Conservation (phyloP, 1,140 invertebrate species). For the Thaumetopoea pityocampa region DNA sequence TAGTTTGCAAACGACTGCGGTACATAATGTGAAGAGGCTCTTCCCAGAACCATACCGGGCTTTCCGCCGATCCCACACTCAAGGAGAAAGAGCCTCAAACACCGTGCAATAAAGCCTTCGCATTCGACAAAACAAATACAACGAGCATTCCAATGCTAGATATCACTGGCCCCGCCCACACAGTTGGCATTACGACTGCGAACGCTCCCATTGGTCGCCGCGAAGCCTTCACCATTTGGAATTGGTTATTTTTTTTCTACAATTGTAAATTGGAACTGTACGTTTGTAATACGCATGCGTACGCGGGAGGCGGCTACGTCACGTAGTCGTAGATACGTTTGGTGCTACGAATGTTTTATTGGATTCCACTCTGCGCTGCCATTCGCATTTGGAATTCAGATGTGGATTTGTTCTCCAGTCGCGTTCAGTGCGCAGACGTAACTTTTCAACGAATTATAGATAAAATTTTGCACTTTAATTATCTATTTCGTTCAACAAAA, state of each 20-base stretch:
- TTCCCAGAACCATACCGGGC: constrained; percentile 55
- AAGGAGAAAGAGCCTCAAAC: constrained; percentile 70
- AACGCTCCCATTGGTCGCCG: constrained; percentile 68
- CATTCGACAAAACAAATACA: constrained; percentile 72
- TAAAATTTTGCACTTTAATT: too few relatives aligned
- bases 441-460: constrained; percentile 7
- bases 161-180: constrained; percentile 72
- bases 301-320: constrained; percentile 54
- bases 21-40: constrained; percentile 64
- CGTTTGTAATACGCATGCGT: constrained; percentile 66
- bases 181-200: constrained; percentile 72
- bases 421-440: constrained; percentile 47
- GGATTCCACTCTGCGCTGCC: constrained; percentile 57
- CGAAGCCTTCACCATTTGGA: constrained; percentile 71
- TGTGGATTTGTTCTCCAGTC: constrained; percentile 52
- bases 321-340: constrained; percentile 71
- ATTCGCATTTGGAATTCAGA: constrained; percentile 64
- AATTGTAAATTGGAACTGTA: constrained; percentile 74
- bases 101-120: constrained; percentile 72
- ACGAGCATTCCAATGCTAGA: constrained; percentile 75
- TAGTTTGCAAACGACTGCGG: constrained; percentile 39
- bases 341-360: constrained; percentile 68
- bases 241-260: constrained; percentile 75
- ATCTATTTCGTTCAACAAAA: too few relatives aligned
- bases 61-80: constrained; percentile 59